Evolutionary conservation across 2,888 invertebrate species (phyloP), one percentile per base, ranked within the genome.

Genomic region (Stenchaetothrips biformis): DNA sequence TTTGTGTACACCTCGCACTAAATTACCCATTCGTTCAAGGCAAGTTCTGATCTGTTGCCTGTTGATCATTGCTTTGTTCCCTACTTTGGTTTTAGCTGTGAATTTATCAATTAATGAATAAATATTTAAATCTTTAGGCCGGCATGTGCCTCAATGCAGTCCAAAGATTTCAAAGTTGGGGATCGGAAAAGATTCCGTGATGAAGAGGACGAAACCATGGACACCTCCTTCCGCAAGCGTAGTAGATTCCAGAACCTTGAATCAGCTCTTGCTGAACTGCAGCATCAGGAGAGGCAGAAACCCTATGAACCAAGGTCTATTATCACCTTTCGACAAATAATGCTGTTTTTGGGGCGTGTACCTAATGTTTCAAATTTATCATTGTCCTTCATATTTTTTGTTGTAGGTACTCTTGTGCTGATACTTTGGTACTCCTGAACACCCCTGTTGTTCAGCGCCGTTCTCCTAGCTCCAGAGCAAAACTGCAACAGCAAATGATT

Each of bases 401-500:
- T 13, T 13, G 59, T 11, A 74, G 67, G 67, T 21, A 74, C 25
- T 25, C 67, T 3, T 74, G 67, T 25, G 25, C 67, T 7, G 67
- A 74, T 11, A 74, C 67, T 25, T 25, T 74, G 25, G 11, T 25
- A 7, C 25, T 74, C n/a, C n/a, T 74, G 11, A n/a, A 74, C 67
- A 74, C 67, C 11, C 67, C 67, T 11, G 67, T 74, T 74, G 67
- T 74, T 21, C 67, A 74, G 67, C 67, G 67, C 7, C 67, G 67
- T 21, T 74, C 67, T 21, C 67, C 67, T 25, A 74, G 67, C 7
- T 11, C 67, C 25, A 2, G 67, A 25, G 67, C 67, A 21, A 74
- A 74, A 74, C 67, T 74, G 21, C 67, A 74, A 11, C 67, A 74
- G 67, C 67, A 74, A 74, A 25, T 74, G 67, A 74, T 74, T 25